Evolutionary conservation across 2,113 vertebrate genomes (phyloP).

Genomic region (Acanthochromis polyacanthus): DNA sequence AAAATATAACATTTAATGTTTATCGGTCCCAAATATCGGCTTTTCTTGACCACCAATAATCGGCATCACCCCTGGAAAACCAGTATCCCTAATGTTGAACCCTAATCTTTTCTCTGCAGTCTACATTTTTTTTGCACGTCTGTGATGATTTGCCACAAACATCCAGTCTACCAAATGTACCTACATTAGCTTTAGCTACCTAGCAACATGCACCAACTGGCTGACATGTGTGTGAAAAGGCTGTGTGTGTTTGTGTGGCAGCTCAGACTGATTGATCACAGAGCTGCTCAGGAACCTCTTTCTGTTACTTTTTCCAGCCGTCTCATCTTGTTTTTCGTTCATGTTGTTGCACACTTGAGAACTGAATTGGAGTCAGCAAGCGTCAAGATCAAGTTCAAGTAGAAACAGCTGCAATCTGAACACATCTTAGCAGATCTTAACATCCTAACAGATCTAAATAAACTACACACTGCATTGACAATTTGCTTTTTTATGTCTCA

Average conservation of each 20-base stretch:
- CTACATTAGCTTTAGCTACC: not conserved
- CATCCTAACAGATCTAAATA: not conserved
- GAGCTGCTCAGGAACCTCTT: not conserved
- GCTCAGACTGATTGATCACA: not conserved
- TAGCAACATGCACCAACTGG: not conserved
- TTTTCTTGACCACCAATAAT: too few relatives aligned
- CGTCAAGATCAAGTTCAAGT: too few relatives aligned
- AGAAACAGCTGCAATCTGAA: not conserved
- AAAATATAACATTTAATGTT: too few relatives aligned
- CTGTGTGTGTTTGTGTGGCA: not conserved
- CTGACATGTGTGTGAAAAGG: not conserved
- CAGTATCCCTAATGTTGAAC: too few relatives aligned
- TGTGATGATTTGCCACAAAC: too few relatives aligned
- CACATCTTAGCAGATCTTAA: not conserved
- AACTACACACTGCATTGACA: not conserved
- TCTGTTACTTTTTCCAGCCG: not conserved
- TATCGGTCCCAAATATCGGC: too few relatives aligned
- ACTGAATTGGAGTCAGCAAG: not conserved
- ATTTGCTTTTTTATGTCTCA: not conserved
- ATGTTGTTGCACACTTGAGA: not conserved
- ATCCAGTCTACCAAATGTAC: not conserved
- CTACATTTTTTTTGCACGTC: too few relatives aligned
- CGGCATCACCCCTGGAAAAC: too few relatives aligned
- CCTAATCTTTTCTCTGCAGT: too few relatives aligned
- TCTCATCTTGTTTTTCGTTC: not conserved